Evolutionary conservation across 2,113 vertebrate genomes (phyloP).

Genomic region (Pelmatolapia mariae): DNA sequence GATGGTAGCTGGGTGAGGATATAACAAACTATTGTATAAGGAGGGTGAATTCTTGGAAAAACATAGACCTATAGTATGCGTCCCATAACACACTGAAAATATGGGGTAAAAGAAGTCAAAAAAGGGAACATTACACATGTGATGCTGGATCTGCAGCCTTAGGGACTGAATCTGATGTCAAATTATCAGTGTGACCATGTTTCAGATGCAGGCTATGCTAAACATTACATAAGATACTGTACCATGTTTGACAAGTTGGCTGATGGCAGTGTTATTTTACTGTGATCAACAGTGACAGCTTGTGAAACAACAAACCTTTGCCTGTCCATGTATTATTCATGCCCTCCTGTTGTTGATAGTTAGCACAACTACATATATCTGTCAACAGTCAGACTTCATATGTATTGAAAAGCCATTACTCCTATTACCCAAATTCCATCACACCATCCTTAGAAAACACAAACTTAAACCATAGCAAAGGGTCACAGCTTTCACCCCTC

Average conservation of each 20-base stretch:
- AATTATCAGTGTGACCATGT: neutral
- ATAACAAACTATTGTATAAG: neutral
- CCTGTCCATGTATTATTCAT: neutral
- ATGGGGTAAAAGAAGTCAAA: neutral
- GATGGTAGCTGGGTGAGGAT: neutral
- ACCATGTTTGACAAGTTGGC: neutral
- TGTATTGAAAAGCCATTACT: neutral
- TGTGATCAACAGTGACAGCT: neutral
- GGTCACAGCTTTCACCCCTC: slow-evolving; percentile 6
- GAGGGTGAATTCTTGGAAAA: neutral
- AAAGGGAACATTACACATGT: neutral
- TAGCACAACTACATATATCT: neutral
- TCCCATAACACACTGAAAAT: neutral
- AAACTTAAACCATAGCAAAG: neutral
- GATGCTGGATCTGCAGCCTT: neutral
- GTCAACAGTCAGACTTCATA: neutral
- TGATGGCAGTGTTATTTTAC: neutral
- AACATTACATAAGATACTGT: neutral
- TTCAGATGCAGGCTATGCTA: neutral
- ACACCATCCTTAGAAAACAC: neutral
- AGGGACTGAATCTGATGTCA: neutral
- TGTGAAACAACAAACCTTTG: neutral
- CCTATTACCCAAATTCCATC: slow-evolving; percentile 9
- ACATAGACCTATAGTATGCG: neutral
- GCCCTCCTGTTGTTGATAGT: neutral